A percentile compares a stretch with the other conserved stretches of the same genome.
Evolutionary conservation across 2,113 vertebrate species (phyloP).

Genomic region (Geothlypis trichas): DNA sequence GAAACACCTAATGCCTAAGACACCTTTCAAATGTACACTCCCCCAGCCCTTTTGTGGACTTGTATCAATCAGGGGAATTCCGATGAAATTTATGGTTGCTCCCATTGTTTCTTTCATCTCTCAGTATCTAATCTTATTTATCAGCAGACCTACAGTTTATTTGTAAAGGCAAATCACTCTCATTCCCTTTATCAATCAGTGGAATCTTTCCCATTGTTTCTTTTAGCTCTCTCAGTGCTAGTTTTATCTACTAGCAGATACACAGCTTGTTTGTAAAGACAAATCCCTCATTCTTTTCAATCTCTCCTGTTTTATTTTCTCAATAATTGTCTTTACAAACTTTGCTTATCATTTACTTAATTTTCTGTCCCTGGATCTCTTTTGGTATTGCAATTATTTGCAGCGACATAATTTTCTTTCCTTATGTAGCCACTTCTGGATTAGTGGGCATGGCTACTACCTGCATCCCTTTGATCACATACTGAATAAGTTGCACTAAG

Average conservation of each 20-base stretch:
- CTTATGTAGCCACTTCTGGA: too few species aligned
- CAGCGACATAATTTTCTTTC: too few species aligned
- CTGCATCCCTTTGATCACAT: too few species aligned
- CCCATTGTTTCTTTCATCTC: neutral
- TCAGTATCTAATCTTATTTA: neutral
- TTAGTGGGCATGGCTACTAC: too few species aligned
- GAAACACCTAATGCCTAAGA: fast-evolving
- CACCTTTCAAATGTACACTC: neutral
- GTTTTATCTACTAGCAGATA: neutral
- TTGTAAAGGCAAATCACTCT: neutral
- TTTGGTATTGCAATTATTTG: too few species aligned
- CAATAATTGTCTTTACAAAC: too few species aligned
- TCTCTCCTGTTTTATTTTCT: too few species aligned
- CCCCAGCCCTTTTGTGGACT: too few species aligned
- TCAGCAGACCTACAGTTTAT: neutral
- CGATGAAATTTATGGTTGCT: neutral
- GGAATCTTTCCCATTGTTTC: neutral
- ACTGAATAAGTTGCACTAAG: too few species aligned
- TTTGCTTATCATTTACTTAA: too few species aligned
- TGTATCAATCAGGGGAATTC: neutral
- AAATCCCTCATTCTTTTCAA: neutral
- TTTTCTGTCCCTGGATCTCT: too few species aligned
- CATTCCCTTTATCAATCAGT: neutral
- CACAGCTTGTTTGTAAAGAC: neutral
- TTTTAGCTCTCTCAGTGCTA: neutral